Base-by-base conservation (phyloP, 1,140 invertebrate species). In the Pemphigus obesinymphae region DNA sequence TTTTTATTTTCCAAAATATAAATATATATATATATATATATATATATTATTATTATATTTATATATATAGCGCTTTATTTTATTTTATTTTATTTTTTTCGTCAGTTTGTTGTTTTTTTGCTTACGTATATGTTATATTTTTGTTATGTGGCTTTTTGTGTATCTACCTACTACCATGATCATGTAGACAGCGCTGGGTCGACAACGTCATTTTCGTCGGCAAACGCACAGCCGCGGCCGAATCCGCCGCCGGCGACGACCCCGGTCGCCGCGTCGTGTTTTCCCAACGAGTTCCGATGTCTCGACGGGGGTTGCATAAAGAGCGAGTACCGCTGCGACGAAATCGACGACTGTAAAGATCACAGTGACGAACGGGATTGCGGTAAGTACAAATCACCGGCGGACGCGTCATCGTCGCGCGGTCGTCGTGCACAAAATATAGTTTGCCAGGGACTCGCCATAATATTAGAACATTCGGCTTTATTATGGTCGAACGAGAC, bases 311-410 rank as follows among this genome's bases (percentile, higher is more conserved):
- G 87, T 83, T 91, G 90, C 87, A 89, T 91, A 84, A 87, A 88
- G 83, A 86, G 85, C 23, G 53, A 85, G 84, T 89, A 88, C 85
- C 88, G 88, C 83, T 96, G 95, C 87, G 91, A 96, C 87, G 89
- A 89, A 80, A 86, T 87, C 82, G 85, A 86, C 58, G 93, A 96
- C 87, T 96, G 94, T 87, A 87, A 88, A 53, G 91, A 92, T 87
- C 89, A 89, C 50, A 92, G 91, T 87, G 94, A 96, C 86, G 94
- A 95, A 87, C 87, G 94, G 87, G 92, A 93, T 88, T 96, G 95
- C 90, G 90, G 70, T 82, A 82, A 68, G 66, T 80, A 66, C 58
- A 20, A 26, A 7, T 4, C 31, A 34, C 17, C 34, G 61, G 53
- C 66, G 37, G n/a, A 31, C 34, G 11, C n/a, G 66, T n/a, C 34